phyloP scores from a whole-genome alignment of 2,797 vertebrate species.

The Valencia hispanica region DNA sequence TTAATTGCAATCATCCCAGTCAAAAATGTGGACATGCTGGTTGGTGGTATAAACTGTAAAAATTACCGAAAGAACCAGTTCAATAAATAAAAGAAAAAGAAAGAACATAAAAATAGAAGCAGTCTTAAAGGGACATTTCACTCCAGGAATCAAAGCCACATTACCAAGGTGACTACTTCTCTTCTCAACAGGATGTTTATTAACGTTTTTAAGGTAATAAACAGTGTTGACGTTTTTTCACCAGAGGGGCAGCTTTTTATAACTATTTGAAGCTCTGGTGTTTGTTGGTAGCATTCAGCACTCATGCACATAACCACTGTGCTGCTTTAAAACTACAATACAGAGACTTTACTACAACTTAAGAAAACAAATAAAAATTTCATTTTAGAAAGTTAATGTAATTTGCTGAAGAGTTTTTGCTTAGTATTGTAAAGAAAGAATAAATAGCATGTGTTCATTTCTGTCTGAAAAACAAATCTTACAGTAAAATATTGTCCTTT shows the following conservation, averaged over 20 bases:
- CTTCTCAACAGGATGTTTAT: neutral
- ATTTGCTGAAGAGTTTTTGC: neutral
- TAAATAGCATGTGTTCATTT: neutral
- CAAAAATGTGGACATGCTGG: neutral
- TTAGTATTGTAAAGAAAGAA: neutral
- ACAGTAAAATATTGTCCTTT: neutral
- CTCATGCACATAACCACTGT: neutral
- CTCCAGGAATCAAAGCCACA: neutral
- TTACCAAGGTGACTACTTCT: neutral
- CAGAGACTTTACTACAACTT: neutral
- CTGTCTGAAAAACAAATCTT: neutral
- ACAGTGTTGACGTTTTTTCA: neutral
- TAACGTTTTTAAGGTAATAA: neutral
- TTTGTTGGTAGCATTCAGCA: too few species aligned
- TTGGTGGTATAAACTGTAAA: neutral
- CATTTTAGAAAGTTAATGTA: neutral
- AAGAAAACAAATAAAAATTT: neutral
- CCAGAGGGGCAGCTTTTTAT: neutral
- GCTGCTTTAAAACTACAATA: neutral
- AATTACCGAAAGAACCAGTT: neutral
- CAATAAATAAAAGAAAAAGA: too few species aligned
- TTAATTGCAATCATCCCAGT: neutral
- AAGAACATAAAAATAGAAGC: neutral
- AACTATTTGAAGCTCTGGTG: neutral
- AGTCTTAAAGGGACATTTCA: neutral